These are phyloP conservation scores for Cathartes aura DNA, from an alignment of 2,113 vertebrate genomes.

Conservation along the genomic window DNA sequence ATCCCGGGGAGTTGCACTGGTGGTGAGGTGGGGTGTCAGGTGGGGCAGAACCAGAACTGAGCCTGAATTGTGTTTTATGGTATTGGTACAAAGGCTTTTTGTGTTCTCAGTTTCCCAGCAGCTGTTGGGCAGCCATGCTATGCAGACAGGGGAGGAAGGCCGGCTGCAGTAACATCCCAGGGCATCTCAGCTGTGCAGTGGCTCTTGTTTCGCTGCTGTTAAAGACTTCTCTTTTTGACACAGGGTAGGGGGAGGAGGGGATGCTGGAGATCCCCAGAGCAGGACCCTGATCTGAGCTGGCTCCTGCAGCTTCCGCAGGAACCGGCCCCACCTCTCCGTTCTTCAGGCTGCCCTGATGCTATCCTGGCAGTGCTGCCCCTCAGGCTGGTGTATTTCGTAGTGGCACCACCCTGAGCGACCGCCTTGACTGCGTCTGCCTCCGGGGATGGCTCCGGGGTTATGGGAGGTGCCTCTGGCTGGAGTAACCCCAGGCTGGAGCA, in stretches of 20 bases:
- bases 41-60: neutral
- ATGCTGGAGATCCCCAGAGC: neutral
- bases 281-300: neutral
- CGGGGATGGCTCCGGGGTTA: neutral
- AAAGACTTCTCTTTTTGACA: neutral
- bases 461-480: neutral
- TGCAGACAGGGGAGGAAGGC: neutral
- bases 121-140: neutral
- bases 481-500: neutral
- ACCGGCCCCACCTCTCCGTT: neutral
- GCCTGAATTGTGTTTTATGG: neutral
- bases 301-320: neutral
- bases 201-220: neutral
- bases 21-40: neutral
- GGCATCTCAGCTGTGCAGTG: neutral
- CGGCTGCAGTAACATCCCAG: neutral
- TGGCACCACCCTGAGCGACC: rapidly evolving
- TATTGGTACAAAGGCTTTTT: neutral
- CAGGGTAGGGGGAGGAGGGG: neutral
- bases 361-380: neutral
- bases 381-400: neutral
- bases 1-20: neutral
- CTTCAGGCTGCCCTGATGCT: neutral
- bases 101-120: neutral
- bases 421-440: rapidly evolving